Conservation (phyloP, 2,113 vertebrate genomes). For the Ameiurus melas region DNA sequence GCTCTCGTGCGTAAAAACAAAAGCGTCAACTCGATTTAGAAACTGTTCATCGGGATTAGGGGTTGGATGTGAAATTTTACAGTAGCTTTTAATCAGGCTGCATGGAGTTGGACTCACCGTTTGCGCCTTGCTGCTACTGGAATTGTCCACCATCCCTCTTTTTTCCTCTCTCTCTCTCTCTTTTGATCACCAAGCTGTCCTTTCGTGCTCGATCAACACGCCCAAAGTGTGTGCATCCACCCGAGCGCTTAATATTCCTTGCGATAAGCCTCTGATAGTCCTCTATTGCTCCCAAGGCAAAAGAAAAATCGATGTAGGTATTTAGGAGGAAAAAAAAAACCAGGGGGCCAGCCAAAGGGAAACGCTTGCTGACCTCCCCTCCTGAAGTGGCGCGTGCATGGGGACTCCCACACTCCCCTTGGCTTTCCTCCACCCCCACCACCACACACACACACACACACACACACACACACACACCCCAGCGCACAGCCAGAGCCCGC, state of each 20-base stretch:
- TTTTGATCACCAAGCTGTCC: slow-evolving; percentile 17
- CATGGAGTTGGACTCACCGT: slow-evolving; percentile 71
- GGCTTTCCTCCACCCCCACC: slow-evolving; percentile 65
- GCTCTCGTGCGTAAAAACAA: background rate
- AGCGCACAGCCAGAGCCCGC: slow-evolving; percentile 62
- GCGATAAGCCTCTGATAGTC: slow-evolving; percentile 35
- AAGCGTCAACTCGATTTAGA: no score
- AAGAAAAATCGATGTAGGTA: slow-evolving; percentile 49
- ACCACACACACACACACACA: slow-evolving; percentile 48
- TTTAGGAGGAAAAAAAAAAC: slow-evolving; percentile 26
- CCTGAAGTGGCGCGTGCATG: slow-evolving; percentile 67
- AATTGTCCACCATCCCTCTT: slow-evolving; percentile 75
- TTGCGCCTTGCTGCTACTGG: slow-evolving; percentile 70
- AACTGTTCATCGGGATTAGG: background rate
- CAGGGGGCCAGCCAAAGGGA: slow-evolving; percentile 65
- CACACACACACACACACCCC: background rate
- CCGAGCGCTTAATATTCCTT: slow-evolving; percentile 41
- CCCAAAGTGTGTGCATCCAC: slow-evolving; percentile 51
- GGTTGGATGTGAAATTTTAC: slow-evolving; percentile 61
- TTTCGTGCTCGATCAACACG: slow-evolving; percentile 56
- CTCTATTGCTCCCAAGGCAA: slow-evolving; percentile 35
- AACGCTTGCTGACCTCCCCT: slow-evolving; percentile 63
- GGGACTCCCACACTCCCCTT: slow-evolving; percentile 73
- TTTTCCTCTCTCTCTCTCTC: slow-evolving; percentile 42
- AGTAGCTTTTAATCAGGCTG: slow-evolving; percentile 56